Conservation (phyloP, 2,113 vertebrate genomes). For the Lycocorax pyrrhopterus region DNA sequence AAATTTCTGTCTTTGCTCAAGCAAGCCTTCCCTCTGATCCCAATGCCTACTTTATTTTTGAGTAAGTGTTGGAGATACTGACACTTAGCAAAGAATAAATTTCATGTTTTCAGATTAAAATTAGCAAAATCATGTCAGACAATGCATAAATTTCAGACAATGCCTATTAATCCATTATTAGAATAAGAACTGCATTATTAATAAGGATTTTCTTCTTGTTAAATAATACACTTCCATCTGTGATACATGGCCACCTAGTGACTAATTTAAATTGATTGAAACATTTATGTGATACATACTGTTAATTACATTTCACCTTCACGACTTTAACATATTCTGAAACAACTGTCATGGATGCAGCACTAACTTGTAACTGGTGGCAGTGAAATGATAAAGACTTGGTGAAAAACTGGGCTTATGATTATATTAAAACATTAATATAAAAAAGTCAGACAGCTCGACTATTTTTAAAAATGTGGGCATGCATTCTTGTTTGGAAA, state of each 20-base stretch:
- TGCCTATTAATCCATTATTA: background rate
- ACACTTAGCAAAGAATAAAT: background rate
- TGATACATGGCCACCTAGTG: slow-evolving; percentile 31
- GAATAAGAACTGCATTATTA: slow-evolving; percentile 27
- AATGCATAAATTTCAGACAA: background rate
- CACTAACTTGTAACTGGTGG: background rate
- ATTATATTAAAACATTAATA: background rate
- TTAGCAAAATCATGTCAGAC: background rate
- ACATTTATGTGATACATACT: slow-evolving; percentile 19
- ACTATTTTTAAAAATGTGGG: background rate
- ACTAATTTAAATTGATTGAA: slow-evolving; percentile 56
- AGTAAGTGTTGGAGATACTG: background rate
- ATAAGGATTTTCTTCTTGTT: slow-evolving; percentile 19
- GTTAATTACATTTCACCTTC: slow-evolving; percentile 48
- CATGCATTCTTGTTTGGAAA: background rate
- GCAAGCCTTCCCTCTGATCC: background rate
- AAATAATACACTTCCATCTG: slow-evolving; percentile 38
- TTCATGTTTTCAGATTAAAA: background rate
- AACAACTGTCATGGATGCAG: background rate
- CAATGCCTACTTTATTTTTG: background rate
- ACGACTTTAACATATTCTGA: background rate
- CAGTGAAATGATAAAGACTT: background rate
- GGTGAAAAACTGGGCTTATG: background rate
- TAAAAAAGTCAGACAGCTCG: background rate
- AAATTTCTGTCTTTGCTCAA: background rate